Conservation (phyloP, 2,797 vertebrate species). For the Agapornis canus region DNA sequence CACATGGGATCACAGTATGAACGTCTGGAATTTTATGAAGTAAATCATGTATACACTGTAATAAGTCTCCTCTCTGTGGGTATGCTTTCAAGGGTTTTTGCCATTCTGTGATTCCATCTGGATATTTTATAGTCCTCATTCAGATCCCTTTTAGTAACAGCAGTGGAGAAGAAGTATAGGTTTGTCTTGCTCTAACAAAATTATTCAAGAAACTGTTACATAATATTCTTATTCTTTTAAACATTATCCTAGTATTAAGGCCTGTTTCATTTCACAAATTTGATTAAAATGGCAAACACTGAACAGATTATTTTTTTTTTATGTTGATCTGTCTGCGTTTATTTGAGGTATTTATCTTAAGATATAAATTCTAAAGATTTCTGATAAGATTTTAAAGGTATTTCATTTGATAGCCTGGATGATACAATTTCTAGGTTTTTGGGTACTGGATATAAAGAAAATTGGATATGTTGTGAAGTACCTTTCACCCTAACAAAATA, state of each 20-base stretch:
- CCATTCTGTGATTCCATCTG: background rate
- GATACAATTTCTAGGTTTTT: background rate
- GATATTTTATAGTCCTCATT: background rate
- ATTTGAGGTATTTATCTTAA: background rate
- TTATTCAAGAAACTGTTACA: background rate
- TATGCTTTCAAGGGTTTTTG: background rate
- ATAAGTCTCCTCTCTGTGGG: background rate
- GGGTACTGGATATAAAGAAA: background rate
- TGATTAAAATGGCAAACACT: background rate
- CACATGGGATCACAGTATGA: background rate
- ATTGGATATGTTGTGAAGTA: background rate
- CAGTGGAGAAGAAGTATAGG: background rate
- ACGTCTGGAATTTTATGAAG: constrained; percentile 10
- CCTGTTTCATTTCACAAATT: background rate
- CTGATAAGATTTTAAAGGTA: background rate
- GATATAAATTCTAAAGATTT: background rate
- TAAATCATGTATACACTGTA: background rate
- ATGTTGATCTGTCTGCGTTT: background rate
- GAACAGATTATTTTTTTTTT: background rate
- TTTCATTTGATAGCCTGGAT: background rate
- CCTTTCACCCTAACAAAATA: background rate
- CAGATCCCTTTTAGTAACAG: background rate
- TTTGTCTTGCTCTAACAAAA: background rate
- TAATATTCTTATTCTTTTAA: background rate
- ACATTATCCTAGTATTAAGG: background rate